A percentile compares a stretch with the other conserved stretches of the same genome.
These are phyloP conservation scores for Corythaixoides concolor DNA, from an alignment of 2,113 vertebrate genomes.

Conservation along the genomic window DNA sequence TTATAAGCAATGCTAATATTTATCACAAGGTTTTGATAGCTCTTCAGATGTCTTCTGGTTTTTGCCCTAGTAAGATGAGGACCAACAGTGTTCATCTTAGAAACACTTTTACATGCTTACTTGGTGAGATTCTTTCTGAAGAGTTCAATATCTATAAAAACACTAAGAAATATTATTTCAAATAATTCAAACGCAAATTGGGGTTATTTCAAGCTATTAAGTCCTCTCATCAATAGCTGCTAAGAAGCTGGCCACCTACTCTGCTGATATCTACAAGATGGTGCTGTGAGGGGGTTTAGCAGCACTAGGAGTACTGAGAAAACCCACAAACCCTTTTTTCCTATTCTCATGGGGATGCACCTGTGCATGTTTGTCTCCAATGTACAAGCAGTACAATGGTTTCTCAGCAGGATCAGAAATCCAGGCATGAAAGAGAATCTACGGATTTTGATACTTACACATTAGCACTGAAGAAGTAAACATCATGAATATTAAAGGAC, in stretches of 20 bases:
- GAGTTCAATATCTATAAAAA: neutral
- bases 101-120: neutral
- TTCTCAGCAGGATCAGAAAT: neutral
- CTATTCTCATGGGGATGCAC: neutral
- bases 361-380: neutral
- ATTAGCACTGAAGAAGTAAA: neutral
- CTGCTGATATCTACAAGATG: neutral
- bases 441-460: neutral
- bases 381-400: neutral
- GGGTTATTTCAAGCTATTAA: neutral
- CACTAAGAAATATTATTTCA: neutral
- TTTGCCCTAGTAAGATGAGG: neutral
- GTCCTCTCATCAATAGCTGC: neutral
- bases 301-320: neutral
- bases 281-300: neutral
- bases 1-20: neutral
- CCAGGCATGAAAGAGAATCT: neutral
- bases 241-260: neutral
- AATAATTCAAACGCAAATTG: neutral
- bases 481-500: neutral
- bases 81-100: neutral
- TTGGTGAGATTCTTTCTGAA: neutral
- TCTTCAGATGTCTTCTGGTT: neutral
- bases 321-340: neutral
- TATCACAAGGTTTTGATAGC: neutral